A percentile compares a stretch with the other conserved stretches of the same genome.
Conservation (phyloP, 1,140 invertebrate genomes). For the Eumeta japonica region DNA sequence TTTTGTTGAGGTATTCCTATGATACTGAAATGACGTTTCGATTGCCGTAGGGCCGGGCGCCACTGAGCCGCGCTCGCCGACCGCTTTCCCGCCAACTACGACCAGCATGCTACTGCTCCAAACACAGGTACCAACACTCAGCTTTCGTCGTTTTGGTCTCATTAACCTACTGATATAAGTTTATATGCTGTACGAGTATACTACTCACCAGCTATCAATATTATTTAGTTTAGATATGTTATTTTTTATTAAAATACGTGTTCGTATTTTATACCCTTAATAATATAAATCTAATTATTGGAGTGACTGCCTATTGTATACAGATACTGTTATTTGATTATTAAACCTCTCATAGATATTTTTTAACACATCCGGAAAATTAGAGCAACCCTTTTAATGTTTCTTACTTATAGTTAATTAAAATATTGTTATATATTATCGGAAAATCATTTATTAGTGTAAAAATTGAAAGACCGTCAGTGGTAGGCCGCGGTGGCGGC, state of each 20-base stretch:
- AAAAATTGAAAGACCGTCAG: too few relatives aligned
- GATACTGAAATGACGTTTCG: conserved; percentile 12
- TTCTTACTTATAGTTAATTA: too few relatives aligned
- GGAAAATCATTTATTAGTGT: too few relatives aligned
- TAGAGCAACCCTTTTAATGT: too few relatives aligned
- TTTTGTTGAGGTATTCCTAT: too few relatives aligned
- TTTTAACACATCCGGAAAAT: too few relatives aligned
- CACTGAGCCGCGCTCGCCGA: conserved; percentile 51
- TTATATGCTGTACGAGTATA: background rate
- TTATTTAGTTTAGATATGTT: too few relatives aligned
- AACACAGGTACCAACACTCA: conserved; percentile 44
- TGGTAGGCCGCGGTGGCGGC: too few relatives aligned
- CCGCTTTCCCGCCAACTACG: conserved; percentile 44
- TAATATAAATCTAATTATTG: conserved; percentile 11
- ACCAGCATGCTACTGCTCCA: conserved; percentile 60
- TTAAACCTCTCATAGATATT: too few relatives aligned
- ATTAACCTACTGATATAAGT: background rate
- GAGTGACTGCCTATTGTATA: conserved; percentile 20
- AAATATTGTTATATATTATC: too few relatives aligned
- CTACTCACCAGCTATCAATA: background rate
- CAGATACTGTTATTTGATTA: too few relatives aligned
- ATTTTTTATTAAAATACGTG: conserved; percentile 4
- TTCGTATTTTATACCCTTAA: background rate
- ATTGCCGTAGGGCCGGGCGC: conserved; percentile 55
- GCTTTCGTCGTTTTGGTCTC: background rate